These are phyloP conservation scores for Eufriesea mexicana DNA, from an alignment of 1,140 invertebrate genomes.

Conservation along the genomic window DNA sequence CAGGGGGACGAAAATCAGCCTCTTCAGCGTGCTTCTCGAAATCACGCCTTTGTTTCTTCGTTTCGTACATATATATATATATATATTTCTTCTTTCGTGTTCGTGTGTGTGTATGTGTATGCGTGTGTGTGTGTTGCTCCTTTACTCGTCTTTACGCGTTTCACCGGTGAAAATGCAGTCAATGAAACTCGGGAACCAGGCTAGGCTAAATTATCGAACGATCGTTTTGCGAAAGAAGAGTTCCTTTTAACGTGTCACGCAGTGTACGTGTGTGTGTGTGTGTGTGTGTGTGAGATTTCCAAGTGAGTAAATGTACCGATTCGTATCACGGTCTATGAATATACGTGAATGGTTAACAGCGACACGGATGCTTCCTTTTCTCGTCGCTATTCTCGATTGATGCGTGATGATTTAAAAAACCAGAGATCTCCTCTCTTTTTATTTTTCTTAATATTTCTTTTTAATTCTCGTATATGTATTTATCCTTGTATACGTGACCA, in stretches of 20 bases:
- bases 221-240: background rate
- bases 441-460: background rate
- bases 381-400: no score
- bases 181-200: constrained; percentile 36
- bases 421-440: background rate
- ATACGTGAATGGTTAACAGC: no score
- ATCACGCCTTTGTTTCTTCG: constrained; percentile 10
- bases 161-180: constrained; percentile 24
- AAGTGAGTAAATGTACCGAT: no score
- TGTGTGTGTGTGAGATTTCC: no score
- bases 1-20: constrained; percentile 32
- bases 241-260: no score
- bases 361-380: background rate
- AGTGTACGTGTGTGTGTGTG: no score
- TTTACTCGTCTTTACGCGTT: constrained; percentile 24
- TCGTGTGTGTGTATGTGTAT: no score
- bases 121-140: background rate
- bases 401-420: no score
- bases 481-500: constrained; percentile 23
- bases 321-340: no score
- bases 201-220: constrained; percentile 23
- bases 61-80: background rate
- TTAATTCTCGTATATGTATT: background rate
- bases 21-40: constrained; percentile 25
- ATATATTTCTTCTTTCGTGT: background rate